phyloP scores from a whole-genome alignment of 2,797 vertebrate genomes.

The Anabacerthia variegaticeps region DNA sequence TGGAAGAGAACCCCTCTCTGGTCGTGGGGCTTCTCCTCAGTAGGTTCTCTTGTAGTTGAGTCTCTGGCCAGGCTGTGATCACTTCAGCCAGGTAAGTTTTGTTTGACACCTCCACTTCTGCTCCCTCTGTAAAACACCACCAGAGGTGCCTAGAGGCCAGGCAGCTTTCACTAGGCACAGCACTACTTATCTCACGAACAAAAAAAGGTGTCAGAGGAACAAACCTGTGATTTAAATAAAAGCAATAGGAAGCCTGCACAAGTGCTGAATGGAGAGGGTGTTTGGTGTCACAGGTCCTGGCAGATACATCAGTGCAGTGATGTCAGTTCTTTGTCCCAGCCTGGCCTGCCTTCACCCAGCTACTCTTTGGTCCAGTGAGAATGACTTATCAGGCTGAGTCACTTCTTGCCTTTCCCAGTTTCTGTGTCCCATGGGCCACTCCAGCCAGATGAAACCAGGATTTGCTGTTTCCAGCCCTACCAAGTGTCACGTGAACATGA shows the following conservation, averaged over 20 bases:
- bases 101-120: background rate
- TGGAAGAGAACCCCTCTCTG: background rate
- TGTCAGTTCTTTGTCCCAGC: background rate
- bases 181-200: slow-evolving; percentile 14
- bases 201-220: background rate
- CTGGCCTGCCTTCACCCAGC: background rate
- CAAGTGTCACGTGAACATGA: background rate
- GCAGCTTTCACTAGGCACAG: background rate
- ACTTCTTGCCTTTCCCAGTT: background rate
- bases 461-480: background rate
- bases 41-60: background rate
- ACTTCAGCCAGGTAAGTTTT: background rate
- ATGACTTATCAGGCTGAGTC: background rate
- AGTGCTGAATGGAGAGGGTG: background rate
- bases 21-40: background rate
- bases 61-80: background rate
- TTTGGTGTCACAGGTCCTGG: background rate
- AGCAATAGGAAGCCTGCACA: background rate
- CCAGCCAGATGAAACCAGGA: background rate
- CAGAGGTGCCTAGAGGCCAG: background rate
- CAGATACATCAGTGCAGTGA: background rate
- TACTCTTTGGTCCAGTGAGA: background rate
- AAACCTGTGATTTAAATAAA: background rate
- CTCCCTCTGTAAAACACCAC: background rate
- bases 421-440: background rate